Base-by-base conservation (phyloP, 2,888 invertebrate species). In the Eupeodes luniger region DNA sequence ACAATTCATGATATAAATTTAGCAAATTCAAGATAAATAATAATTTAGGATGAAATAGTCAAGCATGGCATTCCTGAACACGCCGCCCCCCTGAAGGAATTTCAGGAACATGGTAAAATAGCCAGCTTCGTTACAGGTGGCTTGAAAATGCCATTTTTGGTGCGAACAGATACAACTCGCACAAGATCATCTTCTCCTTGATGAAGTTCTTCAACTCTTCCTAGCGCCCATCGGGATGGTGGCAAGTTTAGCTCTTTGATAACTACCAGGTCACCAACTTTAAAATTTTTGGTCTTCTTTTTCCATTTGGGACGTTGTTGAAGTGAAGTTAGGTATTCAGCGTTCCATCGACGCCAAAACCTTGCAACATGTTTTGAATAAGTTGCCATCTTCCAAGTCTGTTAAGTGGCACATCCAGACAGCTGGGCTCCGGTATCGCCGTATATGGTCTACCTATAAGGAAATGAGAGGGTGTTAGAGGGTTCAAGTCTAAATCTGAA, bases 281-380 rank as follows among this genome's bases (percentile, higher is more conserved):
- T 53, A 34, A 79, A 27, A n/a, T 80, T 74, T 11, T 19, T 16
- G 9, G 11, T 47, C 4, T n/a, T 11, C 1, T 36, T 27, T 19
- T 16, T 12, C 80, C 80, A 85, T 70, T 85, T 85, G 2, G 69
- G 70, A 14, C 70, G 75, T 10, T 80, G 79, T 55, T 85, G 85
- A 5, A 75, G 55, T 4, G 47, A 55, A 7, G 66, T 75, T 10
- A 79, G n/a, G 14, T 75, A 80, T 5, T 80, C 84, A 4, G n/a
- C 4, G 11, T 69, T 70, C 86, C 89, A 90, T 47, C 75, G 61
- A 16, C 51, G 62, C 85, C 88, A 88, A 53, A 85, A 83, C 80
- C 82, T 67, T 85, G 85, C 16, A 57, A 49, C 85, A 89, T 85
- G 47, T 80, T 81, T 78, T 89, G 89, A 12, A 57, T 27, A n/a